A percentile compares a stretch with the other conserved stretches of the same genome.
Conservation (phyloP, 2,113 vertebrate genomes). For the Capra hircus region DNA sequence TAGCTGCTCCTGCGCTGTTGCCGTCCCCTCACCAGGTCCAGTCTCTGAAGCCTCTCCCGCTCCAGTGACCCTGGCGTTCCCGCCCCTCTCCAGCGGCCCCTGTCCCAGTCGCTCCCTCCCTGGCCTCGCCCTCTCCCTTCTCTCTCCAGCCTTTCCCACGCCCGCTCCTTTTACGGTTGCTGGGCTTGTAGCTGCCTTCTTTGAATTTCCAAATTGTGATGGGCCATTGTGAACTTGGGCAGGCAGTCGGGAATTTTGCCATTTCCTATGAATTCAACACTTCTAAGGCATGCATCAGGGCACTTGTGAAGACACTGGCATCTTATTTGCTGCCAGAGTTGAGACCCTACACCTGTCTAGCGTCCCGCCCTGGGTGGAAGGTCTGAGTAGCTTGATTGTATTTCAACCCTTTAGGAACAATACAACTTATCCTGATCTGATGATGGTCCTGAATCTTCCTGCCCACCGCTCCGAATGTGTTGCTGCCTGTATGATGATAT, state of each 20-base stretch:
- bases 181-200: not conserved
- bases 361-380: not conserved
- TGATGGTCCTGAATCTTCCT: not conserved
- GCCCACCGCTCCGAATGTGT: not conserved
- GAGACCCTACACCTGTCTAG: not conserved
- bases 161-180: not conserved
- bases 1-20: not conserved
- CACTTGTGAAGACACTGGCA: not conserved
- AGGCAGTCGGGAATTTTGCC: not conserved
- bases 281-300: not conserved
- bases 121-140: not conserved
- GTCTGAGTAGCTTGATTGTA: not conserved
- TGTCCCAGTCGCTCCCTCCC: not conserved
- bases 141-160: not conserved
- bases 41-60: not conserved
- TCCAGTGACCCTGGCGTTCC: not conserved
- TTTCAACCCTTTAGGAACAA: not conserved
- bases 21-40: not conserved
- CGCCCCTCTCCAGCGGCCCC: not conserved
- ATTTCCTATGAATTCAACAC: not conserved
- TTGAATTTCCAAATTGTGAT: not conserved
- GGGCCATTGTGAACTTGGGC: not conserved
- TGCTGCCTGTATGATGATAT: not conserved
- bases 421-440: not conserved
- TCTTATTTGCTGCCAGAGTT: not conserved